Percentiles rank a stretch among this genome's conserved stretches.
Evolutionary conservation across 2,797 vertebrate genomes (phyloP).

Genomic region (Muscicapa comitata): DNA sequence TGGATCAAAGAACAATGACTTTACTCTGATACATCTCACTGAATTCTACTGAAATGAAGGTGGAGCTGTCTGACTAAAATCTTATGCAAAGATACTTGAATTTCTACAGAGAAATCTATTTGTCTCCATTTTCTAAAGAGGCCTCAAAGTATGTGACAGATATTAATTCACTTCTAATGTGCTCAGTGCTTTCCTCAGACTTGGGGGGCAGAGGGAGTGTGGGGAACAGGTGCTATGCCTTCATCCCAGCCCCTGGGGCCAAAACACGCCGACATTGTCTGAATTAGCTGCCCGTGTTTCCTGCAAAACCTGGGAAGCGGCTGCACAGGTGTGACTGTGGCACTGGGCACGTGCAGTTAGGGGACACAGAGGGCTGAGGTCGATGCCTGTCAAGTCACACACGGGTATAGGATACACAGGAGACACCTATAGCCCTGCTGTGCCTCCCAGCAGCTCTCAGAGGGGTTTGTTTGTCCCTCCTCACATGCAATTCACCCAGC

Average conservation of each 20-base stretch:
- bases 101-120: background rate
- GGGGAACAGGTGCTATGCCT: background rate
- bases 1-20: background rate
- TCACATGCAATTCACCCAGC: background rate
- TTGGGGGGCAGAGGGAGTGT: fast-evolving
- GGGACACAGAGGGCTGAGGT: background rate
- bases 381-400: background rate
- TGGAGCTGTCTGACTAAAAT: background rate
- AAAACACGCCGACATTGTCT: background rate
- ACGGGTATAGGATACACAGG: background rate
- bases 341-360: fast-evolving
- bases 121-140: background rate
- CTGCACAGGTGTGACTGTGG: background rate
- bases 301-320: background rate
- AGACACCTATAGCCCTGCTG: background rate
- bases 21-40: background rate
- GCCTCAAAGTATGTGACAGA: background rate
- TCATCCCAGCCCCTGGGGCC: background rate
- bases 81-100: background rate
- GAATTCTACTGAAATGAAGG: background rate
- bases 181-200: background rate
- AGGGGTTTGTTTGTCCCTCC: background rate
- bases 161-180: background rate
- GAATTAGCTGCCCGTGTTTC: background rate
- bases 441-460: background rate